Evolutionary conservation across 2,797 vertebrate genomes (phyloP).

Genomic region (Petrocephalus schoutedeni): DNA sequence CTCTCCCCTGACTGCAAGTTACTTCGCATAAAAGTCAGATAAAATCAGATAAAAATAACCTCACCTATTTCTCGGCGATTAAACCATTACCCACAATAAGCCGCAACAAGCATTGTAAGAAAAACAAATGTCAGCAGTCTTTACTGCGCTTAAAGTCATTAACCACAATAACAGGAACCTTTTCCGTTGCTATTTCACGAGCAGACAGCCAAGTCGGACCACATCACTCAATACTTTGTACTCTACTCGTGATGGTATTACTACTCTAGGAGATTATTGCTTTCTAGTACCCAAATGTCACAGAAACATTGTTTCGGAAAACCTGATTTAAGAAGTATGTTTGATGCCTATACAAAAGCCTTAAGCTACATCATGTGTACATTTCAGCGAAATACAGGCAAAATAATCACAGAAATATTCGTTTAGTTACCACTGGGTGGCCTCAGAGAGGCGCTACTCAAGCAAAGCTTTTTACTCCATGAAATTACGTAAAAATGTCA

Average conservation of each 20-base stretch:
- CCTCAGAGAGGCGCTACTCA: conserved; percentile 49
- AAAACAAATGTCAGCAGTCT: neutral
- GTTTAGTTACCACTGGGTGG: conserved; percentile 57
- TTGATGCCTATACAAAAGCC: neutral
- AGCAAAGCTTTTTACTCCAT: conserved; percentile 14
- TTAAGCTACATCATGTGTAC: neutral
- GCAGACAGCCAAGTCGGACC: neutral
- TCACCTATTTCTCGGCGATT: neutral
- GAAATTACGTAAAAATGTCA: neutral
- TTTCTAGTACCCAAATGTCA: neutral
- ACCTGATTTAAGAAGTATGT: conserved; percentile 17
- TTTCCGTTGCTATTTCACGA: neutral
- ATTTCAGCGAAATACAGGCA: neutral
- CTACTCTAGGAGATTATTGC: neutral
- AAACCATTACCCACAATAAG: neutral
- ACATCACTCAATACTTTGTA: neutral
- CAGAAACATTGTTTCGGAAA: neutral
- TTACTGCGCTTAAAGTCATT: neutral
- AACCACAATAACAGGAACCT: neutral
- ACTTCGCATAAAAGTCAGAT: neutral
- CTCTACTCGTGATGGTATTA: neutral
- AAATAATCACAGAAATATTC: neutral
- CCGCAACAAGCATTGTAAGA: neutral
- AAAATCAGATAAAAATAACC: neutral
- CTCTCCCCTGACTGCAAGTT: neutral